Evolutionary conservation across 2,888 invertebrate genomes (phyloP).

Genomic region (Synanthedon tipuliformis): DNA sequence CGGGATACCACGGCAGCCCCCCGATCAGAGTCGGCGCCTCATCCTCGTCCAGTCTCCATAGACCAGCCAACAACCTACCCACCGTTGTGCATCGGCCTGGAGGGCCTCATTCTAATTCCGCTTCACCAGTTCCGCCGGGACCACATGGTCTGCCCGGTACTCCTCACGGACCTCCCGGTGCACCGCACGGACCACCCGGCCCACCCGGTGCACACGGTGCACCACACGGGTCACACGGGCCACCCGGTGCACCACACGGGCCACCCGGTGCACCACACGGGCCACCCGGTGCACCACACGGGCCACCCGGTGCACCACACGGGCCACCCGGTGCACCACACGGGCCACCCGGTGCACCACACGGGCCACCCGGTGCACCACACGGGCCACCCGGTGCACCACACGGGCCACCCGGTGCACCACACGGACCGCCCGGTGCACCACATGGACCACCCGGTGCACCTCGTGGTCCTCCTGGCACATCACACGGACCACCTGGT

Average conservation of each 20-base stretch:
- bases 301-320: conserved; percentile 5
- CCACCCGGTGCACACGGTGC: conserved; percentile 6
- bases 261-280: not conserved
- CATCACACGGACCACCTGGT: not conserved
- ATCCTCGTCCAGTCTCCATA: conserved; percentile 10
- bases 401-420: conserved; percentile 6
- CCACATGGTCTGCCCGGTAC: conserved; percentile 2
- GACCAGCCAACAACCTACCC: conserved; percentile 19
- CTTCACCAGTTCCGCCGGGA: not conserved
- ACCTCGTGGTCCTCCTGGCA: not conserved
- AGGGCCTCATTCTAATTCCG: conserved; percentile 11
- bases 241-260: conserved; percentile 7
- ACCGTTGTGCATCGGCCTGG: conserved; percentile 8
- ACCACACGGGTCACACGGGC: conserved; percentile 8
- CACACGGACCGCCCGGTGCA: conserved; percentile 7
- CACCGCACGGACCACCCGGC: conserved; percentile 5
- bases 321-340: conserved; percentile 1
- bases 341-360: conserved; percentile 3
- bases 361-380: conserved; percentile 9
- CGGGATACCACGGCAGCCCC: conserved; percentile 18
- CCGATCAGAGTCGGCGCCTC: conserved; percentile 1
- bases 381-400: conserved; percentile 2
- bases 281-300: conserved; percentile 5
- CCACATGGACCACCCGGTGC: conserved; percentile 2
- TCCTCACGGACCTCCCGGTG: conserved; percentile 3